Evolutionary conservation across 2,113 vertebrate genomes (phyloP).

Genomic region (Nibea coibor): DNA sequence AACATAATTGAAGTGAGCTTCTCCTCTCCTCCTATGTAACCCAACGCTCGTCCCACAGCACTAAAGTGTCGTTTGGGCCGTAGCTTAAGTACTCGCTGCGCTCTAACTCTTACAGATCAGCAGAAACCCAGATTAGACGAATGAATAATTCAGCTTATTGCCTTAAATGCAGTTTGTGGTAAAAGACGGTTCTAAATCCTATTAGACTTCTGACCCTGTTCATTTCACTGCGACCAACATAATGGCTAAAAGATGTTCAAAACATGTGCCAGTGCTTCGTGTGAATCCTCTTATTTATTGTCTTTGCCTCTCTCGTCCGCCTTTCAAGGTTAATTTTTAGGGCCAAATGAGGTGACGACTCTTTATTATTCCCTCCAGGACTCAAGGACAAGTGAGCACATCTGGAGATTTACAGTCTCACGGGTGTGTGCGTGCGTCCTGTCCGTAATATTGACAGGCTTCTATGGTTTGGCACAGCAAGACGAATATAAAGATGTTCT

Average conservation of each 20-base stretch:
- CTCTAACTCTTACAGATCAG: conserved; percentile 57
- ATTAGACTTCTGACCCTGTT: conserved; percentile 42
- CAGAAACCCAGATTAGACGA: conserved; percentile 62
- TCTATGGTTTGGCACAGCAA: neutral
- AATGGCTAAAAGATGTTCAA: conserved; percentile 1
- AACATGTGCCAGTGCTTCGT: neutral
- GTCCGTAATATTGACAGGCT: neutral
- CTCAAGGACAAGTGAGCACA: conserved; percentile 36
- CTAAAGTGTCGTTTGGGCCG: conserved; percentile 69
- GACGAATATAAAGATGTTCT: neutral
- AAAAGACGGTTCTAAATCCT: conserved; percentile 54
- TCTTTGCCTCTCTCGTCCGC: neutral
- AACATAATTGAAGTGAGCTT: conserved; percentile 56
- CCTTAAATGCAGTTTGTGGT: conserved; percentile 64
- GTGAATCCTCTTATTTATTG: neutral
- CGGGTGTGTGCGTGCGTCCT: neutral
- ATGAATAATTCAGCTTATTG: conserved; percentile 76
- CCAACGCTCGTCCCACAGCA: conserved; percentile 60
- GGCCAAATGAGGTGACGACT: neutral
- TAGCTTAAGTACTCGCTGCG: conserved; percentile 55
- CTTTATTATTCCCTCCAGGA: conserved; percentile 14
- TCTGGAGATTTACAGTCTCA: conserved; percentile 6
- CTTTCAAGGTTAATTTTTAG: neutral
- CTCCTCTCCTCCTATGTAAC: conserved; percentile 62
- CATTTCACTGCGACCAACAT: conserved; percentile 21